A percentile compares a stretch with the other conserved stretches of the same genome.
Evolutionary conservation across 2,797 vertebrate genomes (phyloP).

Genomic region (Tapirus indicus): DNA sequence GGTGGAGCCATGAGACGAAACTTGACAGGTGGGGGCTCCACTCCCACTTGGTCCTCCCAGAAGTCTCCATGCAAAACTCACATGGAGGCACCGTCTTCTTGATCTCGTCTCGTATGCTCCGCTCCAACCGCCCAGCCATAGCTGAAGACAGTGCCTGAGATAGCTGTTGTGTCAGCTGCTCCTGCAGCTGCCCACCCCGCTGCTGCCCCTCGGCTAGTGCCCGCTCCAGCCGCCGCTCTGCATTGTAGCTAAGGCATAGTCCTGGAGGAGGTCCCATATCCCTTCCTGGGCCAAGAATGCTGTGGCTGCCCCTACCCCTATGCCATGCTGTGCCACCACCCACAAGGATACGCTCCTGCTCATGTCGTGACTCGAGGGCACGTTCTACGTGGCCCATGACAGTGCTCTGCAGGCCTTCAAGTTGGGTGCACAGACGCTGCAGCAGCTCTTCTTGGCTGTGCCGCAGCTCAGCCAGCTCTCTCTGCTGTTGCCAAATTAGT

Average conservation of each 20-base stretch:
- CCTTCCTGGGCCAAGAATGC: background rate
- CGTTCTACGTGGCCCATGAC: conserved; percentile 95
- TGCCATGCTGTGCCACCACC: background rate
- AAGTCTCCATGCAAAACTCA: conserved; percentile 86
- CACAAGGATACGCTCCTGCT: conserved; percentile 98
- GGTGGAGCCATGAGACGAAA: background rate
- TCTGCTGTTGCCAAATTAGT: conserved; percentile 95
- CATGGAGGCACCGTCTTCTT: conserved; percentile 96
- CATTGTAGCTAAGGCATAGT: conserved; percentile 81
- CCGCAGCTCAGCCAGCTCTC: conserved; percentile 93
- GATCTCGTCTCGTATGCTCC: conserved; percentile 96
- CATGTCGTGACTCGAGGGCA: conserved; percentile 93
- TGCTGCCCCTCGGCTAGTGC: conserved; percentile 93
- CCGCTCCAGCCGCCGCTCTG: conserved; percentile 94
- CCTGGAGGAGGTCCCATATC: background rate
- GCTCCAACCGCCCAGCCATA: conserved; percentile 94
- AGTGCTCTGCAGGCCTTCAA: conserved; percentile 93
- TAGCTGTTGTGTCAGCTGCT: conserved; percentile 96
- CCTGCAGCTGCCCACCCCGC: conserved; percentile 94
- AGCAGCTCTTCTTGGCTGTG: conserved; percentile 94
- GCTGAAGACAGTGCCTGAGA: conserved; percentile 92
- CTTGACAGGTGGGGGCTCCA: background rate
- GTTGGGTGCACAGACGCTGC: conserved; percentile 91
- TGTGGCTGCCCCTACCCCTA: background rate
- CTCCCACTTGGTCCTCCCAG: background rate